phyloP scores from a whole-genome alignment of 2,113 vertebrate species.

The Pluvianellus socialis region DNA sequence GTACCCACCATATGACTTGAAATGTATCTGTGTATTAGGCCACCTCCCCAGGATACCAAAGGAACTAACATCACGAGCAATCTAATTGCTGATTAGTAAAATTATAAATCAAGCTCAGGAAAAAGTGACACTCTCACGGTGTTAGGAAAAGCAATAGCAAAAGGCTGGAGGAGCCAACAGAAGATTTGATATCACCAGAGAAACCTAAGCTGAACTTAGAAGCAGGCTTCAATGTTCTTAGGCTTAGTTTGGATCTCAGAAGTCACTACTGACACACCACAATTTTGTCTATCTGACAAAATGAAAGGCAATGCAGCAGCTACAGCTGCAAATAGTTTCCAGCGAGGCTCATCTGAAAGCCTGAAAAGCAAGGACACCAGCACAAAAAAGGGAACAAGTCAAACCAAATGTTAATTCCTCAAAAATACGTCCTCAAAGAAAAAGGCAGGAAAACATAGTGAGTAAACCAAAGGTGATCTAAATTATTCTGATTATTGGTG shows the following conservation, averaged over 20 bases:
- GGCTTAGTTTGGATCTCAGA: background rate
- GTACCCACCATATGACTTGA: background rate
- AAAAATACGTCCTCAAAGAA: background rate
- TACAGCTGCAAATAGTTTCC: background rate
- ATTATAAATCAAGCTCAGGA: background rate
- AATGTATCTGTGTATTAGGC: background rate
- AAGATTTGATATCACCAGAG: background rate
- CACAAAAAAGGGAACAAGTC: background rate
- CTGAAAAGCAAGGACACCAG: fast-evolving
- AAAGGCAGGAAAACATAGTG: background rate
- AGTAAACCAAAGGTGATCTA: background rate
- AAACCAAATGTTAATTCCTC: background rate
- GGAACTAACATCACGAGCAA: background rate
- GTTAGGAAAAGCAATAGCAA: background rate
- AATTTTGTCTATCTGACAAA: background rate
- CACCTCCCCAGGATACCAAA: background rate
- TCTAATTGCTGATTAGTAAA: background rate
- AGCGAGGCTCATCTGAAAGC: background rate
- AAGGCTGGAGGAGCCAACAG: background rate
- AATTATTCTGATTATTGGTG: background rate
- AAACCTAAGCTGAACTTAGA: background rate
- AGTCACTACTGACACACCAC: background rate
- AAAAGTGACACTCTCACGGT: background rate
- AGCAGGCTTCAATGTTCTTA: background rate
- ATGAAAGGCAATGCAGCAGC: background rate